phyloP scores from a whole-genome alignment of 2,113 vertebrate species.

The Seriola quinqueradiata region DNA sequence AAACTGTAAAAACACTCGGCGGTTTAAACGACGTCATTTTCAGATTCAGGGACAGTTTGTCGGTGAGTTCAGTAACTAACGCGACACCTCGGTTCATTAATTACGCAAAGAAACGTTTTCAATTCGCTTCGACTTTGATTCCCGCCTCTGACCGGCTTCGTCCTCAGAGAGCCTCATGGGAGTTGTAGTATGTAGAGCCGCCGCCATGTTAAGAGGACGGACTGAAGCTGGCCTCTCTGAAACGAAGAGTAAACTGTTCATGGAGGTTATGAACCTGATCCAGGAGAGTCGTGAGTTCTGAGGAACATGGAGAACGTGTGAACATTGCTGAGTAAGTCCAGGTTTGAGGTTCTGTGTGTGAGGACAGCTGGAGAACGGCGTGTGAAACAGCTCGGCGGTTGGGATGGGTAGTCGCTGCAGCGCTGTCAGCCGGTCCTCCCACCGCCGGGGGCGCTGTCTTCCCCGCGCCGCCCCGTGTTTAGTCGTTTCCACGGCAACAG shows the following conservation, averaged over 20 bases:
- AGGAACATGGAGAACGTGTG: no score
- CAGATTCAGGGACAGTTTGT: not conserved
- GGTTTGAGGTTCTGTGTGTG: no score
- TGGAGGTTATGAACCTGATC: not conserved
- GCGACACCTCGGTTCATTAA: no score
- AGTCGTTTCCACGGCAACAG: constrained; percentile 19
- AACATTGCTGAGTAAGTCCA: no score
- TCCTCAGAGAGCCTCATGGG: not conserved
- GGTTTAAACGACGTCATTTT: not conserved
- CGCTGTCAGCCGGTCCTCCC: not conserved
- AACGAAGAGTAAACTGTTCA: not conserved
- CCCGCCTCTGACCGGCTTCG: not conserved
- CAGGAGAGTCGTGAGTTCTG: no score
- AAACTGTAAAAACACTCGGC: not conserved
- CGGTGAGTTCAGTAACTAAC: not conserved
- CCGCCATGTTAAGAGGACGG: not conserved
- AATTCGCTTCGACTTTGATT: not conserved
- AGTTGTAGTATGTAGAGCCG: not conserved
- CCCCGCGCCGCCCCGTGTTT: constrained; percentile 3
- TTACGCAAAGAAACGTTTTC: no score
- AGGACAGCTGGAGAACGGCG: no score
- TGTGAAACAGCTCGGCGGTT: no score
- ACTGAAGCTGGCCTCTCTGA: not conserved
- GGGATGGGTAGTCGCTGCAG: no score
- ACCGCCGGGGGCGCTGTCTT: not conserved